Conservation (phyloP, 2,888 invertebrate genomes). For the Cheilosia impressa region DNA sequence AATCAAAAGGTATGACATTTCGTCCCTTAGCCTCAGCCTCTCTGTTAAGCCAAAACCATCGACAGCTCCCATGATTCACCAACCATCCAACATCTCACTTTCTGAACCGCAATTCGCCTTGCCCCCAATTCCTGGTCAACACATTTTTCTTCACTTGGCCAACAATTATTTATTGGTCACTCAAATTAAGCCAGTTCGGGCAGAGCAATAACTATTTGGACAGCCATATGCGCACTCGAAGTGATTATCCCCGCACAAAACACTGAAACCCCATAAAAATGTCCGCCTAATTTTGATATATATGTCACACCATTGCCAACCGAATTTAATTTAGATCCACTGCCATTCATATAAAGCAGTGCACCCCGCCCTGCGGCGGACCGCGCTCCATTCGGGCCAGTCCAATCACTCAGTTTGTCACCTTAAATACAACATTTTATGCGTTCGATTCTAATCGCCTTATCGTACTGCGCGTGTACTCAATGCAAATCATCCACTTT, state of each 20-base stretch:
- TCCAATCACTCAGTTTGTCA: conserved; percentile 69
- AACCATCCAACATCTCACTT: not conserved
- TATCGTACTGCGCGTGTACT: conserved; percentile 35
- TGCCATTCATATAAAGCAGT: conserved; percentile 51
- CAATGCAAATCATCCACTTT: conserved; percentile 44
- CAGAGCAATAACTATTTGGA: not conserved
- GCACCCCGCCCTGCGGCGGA: not conserved
- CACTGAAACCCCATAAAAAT: conserved; percentile 51
- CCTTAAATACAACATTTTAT: conserved; percentile 62
- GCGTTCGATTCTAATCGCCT: conserved; percentile 63
- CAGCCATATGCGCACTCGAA: not conserved
- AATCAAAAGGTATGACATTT: no score
- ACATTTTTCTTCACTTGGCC: not conserved
- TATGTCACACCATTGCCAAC: conserved; percentile 26
- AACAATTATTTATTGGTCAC: not conserved
- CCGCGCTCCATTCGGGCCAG: conserved; percentile 24
- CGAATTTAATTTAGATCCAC: conserved; percentile 18
- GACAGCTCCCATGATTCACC: not conserved
- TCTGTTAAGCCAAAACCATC: no score
- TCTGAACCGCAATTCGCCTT: not conserved
- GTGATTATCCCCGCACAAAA: conserved; percentile 16
- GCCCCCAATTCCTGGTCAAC: conserved; percentile 2
- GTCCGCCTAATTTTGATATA: conserved; percentile 68
- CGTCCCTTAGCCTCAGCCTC: no score
- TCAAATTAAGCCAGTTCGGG: not conserved